Base-by-base conservation (phyloP, 2,888 invertebrate species). In the Teleogryllus oceanicus region DNA sequence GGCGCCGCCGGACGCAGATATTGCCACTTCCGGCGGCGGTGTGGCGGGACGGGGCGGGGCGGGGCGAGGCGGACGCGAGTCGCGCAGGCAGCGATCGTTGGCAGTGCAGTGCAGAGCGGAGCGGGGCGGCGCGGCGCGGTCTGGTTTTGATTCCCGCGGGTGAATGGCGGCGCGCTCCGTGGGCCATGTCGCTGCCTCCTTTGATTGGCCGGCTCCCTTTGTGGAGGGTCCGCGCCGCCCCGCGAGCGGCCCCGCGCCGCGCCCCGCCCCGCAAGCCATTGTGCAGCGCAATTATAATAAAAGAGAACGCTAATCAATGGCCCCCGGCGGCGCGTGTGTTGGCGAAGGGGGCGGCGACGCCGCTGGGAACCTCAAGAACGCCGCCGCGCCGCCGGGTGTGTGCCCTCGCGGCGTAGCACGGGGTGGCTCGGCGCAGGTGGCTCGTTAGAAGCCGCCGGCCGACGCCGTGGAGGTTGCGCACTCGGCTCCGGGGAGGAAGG, bases 1-100 rank as follows among this genome's bases (percentile, higher is more conserved):
- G 62, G 62, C 62, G 62, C n/a, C 62, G 62, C 62, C 62, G 62
- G n/a, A 62, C 62, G n/a, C 62, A n/a, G 62, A 62, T 62, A 62
- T 62, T 62, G n/a, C 62, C 62, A n/a, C 62, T 62, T 62, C 62
- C 62, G 62, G 62, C 62, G 62, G 62, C 62, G 16, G 62, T 13
- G 13, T 13, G 13, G 37, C 8, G 37, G 37, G 8, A 8, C 24
- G 24, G 24, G 24, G 24, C 24, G 24, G 24, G 24, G 24, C 24
- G 24, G 37, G 37, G 37, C 37, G 37, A 5, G 37, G 37, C 5
- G 37, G 37, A 37, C 37, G 37, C 37, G 37, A 37, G 37, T 37
- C 37, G 37, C 37, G 37, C 37, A 37, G 37, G 37, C 37, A 62
- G 62, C 62, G 62, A 62, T 62, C 62, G 62, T 62, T 62, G 62